Base-by-base conservation (phyloP, 2,888 invertebrate species). In the Congeria kusceri region DNA sequence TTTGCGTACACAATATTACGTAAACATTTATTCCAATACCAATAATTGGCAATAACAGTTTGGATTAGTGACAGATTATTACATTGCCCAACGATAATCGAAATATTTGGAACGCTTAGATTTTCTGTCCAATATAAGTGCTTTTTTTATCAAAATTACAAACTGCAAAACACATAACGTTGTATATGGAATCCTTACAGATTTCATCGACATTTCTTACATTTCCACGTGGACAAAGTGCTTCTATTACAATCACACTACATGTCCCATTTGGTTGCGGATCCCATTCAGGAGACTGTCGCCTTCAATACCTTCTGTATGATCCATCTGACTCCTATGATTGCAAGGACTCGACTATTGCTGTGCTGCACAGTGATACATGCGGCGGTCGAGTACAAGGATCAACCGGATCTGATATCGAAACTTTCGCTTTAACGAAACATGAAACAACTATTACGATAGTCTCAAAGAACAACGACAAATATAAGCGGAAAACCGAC, bases 211-310 rank as follows among this genome's bases (percentile, higher is more conserved):
- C 53, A 18, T n/a, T 18, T 27, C 27, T 70, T 18, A 18, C 39
- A 18, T 29, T 68, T 53, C 39, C 18, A 2, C 39, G 67, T 68
- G 68, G 63, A 46, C n/a, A 63, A 13, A 29, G 56, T 20, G 27
- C 28, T 1, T 56, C 68, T 15, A 47, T 68, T 23, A 29, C 29
- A 0, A 27, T 75, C 3, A 25, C 15, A 25, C 56, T 46, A 11
- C 53, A 77, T 28, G 29, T 70, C 2, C 76, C 70, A 3, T 77
- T 77, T 27, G 76, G 76, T 9, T 77, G 76, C 46, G 32, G 64
- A 1, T 18, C 61, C 0, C 29, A 20, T 3, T 27, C 58, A 0
- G 20, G 15, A 1, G 49, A 39, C 23, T 76, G 76, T 25, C 29
- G n/a, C 18, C 61, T 76, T 15, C 29, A 57, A 13, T 65, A 47